Evolutionary conservation across 2,888 invertebrate species (phyloP).

Genomic region (Chymomyza fuscimana): DNA sequence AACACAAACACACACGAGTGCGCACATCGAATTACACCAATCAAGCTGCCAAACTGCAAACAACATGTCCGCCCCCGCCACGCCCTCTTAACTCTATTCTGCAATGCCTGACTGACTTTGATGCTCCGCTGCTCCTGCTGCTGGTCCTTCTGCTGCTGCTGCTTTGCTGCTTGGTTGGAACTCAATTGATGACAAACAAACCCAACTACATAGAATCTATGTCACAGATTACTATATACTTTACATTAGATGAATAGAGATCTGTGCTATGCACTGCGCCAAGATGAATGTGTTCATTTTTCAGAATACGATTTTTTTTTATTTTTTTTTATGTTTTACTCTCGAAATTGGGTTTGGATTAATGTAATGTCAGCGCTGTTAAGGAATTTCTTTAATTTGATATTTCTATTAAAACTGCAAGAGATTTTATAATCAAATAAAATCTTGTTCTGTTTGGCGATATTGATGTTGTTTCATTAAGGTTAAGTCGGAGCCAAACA

Average conservation of each 20-base stretch:
- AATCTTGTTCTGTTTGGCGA: no score
- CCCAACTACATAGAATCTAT: conserved; percentile 2
- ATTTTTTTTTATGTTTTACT: no score
- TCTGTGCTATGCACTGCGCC: neutral
- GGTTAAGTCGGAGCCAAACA: no score
- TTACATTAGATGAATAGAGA: neutral
- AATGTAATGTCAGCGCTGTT: no score
- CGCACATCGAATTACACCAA: conserved; percentile 43
- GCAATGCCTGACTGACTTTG: conserved; percentile 27
- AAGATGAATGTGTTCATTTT: neutral
- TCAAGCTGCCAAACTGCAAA: conserved; percentile 44
- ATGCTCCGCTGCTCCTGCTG: neutral
- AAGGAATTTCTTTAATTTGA: no score
- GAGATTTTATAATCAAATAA: no score
- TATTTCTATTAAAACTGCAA: no score
- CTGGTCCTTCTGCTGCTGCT: neutral
- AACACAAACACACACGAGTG: conserved; percentile 7
- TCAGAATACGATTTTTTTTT: no score
- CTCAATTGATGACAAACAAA: conserved; percentile 26
- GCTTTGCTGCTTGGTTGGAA: conserved; percentile 12
- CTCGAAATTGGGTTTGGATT: no score
- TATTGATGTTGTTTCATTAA: no score
- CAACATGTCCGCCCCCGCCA: conserved; percentile 29
- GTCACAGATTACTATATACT: neutral
- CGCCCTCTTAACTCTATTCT: conserved; percentile 11